Evolutionary conservation across 2,113 vertebrate genomes (phyloP), one percentile per base, ranked within the genome.

Genomic region (Coptodon bakossiorum): DNA sequence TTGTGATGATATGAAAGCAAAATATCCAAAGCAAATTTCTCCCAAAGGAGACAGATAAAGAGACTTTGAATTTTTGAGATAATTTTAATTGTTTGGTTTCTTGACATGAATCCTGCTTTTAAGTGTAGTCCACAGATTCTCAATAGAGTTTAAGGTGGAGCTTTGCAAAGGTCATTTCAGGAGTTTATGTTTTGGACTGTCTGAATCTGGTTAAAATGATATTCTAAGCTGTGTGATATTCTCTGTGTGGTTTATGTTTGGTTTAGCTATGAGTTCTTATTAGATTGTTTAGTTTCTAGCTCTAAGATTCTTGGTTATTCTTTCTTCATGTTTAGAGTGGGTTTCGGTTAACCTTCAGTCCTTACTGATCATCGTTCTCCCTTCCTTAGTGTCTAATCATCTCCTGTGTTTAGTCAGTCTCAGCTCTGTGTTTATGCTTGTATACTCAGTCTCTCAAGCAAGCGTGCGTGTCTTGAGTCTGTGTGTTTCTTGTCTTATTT

Each of bases 61-160:
- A 61, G 8, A 31, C 27, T 17, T 10, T 40, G 38, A 40, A 10
- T 40, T 40, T 40, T 40, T 40, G 38, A 40, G 10, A 11, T 40
- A 40, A 40, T 40, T 40, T 40, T 11, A 40, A 40, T 4, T 40
- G 9, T 40, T 40, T 40, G 38, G 38, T 40, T 40, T 11, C 38
- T 40, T 40, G 36, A 9, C 36, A 38, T 9, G 38, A 40, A 11
- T 4, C 38, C 38, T 40, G 10, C 38, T 40, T 61, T 59, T 29
- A 59, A 17, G 13, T 9, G 27, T 59, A 31, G 56, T 59, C 14
- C 3, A 0, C 27, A 61, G 0, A 17, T 61, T 31, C 14, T 61
- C 27, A 31, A 0, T 61, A 17, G 57, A 17, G 57, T 31, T 59
- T 31, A 17, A 31, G 57, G 57, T 59, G 57, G 57, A 9, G 27